Evolutionary conservation across 2,113 vertebrate genomes (phyloP).

Genomic region (Hydropotes inermis): DNA sequence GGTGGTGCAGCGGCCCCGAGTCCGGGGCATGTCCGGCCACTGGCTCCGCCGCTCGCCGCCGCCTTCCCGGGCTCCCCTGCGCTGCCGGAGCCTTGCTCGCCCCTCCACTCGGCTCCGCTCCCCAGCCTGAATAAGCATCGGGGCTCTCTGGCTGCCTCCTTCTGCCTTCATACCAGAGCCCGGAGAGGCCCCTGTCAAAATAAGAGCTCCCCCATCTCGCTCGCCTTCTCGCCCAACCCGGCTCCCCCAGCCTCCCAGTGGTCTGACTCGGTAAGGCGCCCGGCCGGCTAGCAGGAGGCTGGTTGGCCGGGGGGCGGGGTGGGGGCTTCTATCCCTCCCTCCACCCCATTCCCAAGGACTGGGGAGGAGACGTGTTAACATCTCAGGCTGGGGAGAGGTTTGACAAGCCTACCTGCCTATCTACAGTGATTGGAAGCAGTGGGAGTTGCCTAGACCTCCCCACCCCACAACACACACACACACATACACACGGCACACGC

Average conservation of each 20-base stretch:
- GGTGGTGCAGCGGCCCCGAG: constrained; percentile 63
- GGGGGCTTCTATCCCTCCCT: not conserved
- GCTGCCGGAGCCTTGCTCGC: constrained; percentile 57
- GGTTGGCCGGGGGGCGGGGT: constrained; percentile 3
- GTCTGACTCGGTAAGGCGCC: constrained; percentile 78
- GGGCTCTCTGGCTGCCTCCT: constrained; percentile 76
- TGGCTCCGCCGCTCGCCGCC: constrained; percentile 65
- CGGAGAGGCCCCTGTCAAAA: constrained; percentile 79
- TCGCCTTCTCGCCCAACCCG: constrained; percentile 63
- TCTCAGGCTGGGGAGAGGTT: not conserved
- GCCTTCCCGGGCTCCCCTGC: constrained; percentile 61
- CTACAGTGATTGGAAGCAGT: constrained; percentile 33
- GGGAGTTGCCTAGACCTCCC: not conserved
- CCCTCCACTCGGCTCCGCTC: constrained; percentile 67
- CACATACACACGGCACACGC: not conserved
- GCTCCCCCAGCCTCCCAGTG: constrained; percentile 77
- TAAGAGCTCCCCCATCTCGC: constrained; percentile 77
- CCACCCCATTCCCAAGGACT: not conserved
- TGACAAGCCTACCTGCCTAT: not conserved
- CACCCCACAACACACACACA: not conserved
- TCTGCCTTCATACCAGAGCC: constrained; percentile 79
- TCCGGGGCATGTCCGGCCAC: constrained; percentile 75
- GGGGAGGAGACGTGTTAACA: not conserved
- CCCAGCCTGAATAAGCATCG: constrained; percentile 76
- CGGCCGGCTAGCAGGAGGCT: constrained; percentile 47